A percentile compares a stretch with the other conserved stretches of the same genome.
These are phyloP conservation scores for Noctua fimbriata DNA, from an alignment of 2,888 invertebrate genomes.

Conservation along the genomic window DNA sequence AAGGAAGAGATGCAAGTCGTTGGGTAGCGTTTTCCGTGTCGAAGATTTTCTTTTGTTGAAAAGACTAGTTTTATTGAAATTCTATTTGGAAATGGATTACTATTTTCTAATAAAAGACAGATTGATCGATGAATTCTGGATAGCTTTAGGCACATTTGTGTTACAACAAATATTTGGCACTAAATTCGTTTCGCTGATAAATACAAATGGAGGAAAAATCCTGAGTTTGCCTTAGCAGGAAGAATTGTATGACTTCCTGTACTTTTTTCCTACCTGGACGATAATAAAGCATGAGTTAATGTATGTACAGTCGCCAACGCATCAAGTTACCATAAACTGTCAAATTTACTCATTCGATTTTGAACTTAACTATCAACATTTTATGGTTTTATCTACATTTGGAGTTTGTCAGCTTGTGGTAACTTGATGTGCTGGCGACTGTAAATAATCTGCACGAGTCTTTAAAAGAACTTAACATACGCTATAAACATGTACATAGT, in stretches of 20 bases:
- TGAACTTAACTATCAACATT: too few relatives aligned
- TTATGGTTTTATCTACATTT: too few relatives aligned
- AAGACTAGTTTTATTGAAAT: not conserved
- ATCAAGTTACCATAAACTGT: too few relatives aligned
- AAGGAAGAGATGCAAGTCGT: slow-evolving; percentile 10
- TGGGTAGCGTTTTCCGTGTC: not conserved
- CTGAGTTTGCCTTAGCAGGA: not conserved
- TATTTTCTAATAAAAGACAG: not conserved
- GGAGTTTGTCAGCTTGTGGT: too few relatives aligned
- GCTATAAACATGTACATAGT: too few relatives aligned
- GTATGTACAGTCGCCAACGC: too few relatives aligned
- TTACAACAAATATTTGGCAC: not conserved
- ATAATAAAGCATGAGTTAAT: not conserved
- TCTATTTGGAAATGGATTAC: not conserved
- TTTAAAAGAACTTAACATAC: not conserved
- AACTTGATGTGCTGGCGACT: too few relatives aligned
- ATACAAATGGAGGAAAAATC: not conserved
- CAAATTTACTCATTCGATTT: too few relatives aligned
- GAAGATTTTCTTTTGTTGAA: not conserved
- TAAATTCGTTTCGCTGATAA: not conserved
- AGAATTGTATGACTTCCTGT: not conserved
- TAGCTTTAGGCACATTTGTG: not conserved
- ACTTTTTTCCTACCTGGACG: not conserved
- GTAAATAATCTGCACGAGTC: not conserved
- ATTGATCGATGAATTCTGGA: slow-evolving; percentile 1